Evolutionary conservation across 1,140 invertebrate species (phyloP).

Genomic region (Ceratosolen fusciceps): DNA sequence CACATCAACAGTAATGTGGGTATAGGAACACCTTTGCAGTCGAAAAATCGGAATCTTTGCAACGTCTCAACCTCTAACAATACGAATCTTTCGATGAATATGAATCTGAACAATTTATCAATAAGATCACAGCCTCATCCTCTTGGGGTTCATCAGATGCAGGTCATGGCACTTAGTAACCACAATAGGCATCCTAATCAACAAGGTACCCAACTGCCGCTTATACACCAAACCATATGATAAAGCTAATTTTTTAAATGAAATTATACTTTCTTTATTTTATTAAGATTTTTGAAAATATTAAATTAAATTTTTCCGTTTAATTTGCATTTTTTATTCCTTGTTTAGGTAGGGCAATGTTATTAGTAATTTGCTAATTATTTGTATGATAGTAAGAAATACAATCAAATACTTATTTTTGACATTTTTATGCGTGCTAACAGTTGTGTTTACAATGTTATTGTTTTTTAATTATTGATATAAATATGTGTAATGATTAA

Average conservation of each 20-base stretch:
- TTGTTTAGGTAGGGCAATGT: too few species aligned
- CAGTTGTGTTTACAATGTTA: too few species aligned
- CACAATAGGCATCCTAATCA: conserved; percentile 70
- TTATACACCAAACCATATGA: conserved; percentile 70
- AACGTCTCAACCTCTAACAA: conserved; percentile 63
- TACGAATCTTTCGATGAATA: conserved; percentile 73
- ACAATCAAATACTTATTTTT: too few species aligned
- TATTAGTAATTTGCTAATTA: too few species aligned
- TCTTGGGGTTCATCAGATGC: conserved; percentile 65
- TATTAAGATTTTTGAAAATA: neutral
- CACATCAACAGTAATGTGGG: conserved; percentile 69
- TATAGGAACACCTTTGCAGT: conserved; percentile 55
- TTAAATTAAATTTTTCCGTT: neutral
- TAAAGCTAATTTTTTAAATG: conserved; percentile 9
- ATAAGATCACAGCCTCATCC: conserved; percentile 58
- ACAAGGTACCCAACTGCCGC: conserved; percentile 71
- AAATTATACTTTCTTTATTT: neutral
- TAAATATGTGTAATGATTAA: too few species aligned
- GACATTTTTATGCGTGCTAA: too few species aligned
- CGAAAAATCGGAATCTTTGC: conserved; percentile 52
- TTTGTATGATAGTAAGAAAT: too few species aligned
- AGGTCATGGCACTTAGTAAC: conserved; percentile 71
- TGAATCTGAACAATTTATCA: conserved; percentile 71
- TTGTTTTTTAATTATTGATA: too few species aligned
- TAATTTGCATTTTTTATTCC: too few species aligned